These are phyloP conservation scores for Trachythela sp. DNA, from an alignment of 64 coral and sea anemone species.

Conservation along the genomic window DNA sequence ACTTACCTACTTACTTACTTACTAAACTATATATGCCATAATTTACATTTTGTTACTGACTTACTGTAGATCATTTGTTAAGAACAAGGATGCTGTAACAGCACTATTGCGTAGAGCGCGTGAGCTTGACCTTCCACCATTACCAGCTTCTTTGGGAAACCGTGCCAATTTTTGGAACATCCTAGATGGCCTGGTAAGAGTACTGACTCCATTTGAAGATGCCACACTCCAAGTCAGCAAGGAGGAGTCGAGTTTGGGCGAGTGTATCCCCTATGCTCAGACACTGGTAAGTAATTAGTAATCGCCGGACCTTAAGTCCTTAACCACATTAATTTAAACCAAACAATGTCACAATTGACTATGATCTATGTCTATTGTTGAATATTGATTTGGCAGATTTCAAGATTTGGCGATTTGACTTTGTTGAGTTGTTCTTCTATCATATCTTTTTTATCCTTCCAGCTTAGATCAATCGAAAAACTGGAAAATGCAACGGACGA, in stretches of 20 bases:
- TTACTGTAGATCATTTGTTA: not conserved
- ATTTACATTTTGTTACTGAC: not conserved
- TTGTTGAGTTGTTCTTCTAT: not conserved
- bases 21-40: too few relatives aligned
- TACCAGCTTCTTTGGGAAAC: not conserved
- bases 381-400: too few relatives aligned
- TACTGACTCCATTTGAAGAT: conserved; percentile 16
- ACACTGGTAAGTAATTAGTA: conserved; percentile 7
- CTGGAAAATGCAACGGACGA: not conserved
- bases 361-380: too few relatives aligned
- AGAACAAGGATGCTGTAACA: not conserved
- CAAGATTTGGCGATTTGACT: too few relatives aligned
- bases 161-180: not conserved
- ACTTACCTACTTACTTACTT: too few relatives aligned
- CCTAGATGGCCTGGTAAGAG: not conserved
- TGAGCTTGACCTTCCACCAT: not conserved
- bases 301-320: too few relatives aligned
- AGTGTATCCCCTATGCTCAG: not conserved
- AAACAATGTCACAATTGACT: not conserved
- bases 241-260: not conserved
- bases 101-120: not conserved
- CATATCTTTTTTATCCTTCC: not conserved
- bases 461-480: conserved; percentile 12
- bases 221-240: conserved; percentile 9
- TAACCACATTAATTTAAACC: too few relatives aligned